Conservation (phyloP, 2,113 vertebrate genomes). For the Ctenomys sociabilis region DNA sequence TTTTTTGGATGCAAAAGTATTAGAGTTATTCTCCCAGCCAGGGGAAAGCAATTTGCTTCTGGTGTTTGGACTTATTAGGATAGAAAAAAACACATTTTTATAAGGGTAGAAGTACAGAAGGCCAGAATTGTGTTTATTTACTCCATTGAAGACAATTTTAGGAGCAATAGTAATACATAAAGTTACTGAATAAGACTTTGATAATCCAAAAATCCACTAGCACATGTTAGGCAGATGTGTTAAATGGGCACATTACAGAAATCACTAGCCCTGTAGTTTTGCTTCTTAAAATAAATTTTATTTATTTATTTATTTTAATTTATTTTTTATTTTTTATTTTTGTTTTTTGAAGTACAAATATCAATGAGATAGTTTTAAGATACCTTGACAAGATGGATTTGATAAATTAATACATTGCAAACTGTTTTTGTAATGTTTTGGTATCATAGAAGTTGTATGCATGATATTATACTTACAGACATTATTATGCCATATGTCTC, state of each 20-base stretch:
- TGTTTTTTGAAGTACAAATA: no score
- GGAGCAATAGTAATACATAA: background rate
- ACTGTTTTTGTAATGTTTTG: no score
- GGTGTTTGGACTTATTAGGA: background rate
- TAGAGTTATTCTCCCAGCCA: background rate
- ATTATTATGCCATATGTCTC: no score
- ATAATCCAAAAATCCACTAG: background rate
- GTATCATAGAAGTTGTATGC: no score
- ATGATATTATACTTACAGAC: no score
- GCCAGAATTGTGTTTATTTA: background rate
- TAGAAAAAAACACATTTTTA: background rate
- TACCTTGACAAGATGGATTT: no score
- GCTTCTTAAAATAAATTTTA: background rate
- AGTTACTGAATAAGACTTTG: background rate
- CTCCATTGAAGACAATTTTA: background rate
- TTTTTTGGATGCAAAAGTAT: background rate
- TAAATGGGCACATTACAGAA: background rate
- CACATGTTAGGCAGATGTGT: background rate
- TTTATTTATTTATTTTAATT: no score
- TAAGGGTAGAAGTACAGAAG: background rate
- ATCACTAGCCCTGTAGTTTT: background rate
- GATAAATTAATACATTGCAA: no score
- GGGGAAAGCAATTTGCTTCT: conserved; percentile 49
- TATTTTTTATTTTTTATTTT: no score
- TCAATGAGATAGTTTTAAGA: no score